Percentiles rank a stretch among this genome's conserved stretches.
These are phyloP conservation scores for Galeopsomyia nigrocyanea DNA, from an alignment of 2,888 invertebrate species.

Conservation along the genomic window DNA sequence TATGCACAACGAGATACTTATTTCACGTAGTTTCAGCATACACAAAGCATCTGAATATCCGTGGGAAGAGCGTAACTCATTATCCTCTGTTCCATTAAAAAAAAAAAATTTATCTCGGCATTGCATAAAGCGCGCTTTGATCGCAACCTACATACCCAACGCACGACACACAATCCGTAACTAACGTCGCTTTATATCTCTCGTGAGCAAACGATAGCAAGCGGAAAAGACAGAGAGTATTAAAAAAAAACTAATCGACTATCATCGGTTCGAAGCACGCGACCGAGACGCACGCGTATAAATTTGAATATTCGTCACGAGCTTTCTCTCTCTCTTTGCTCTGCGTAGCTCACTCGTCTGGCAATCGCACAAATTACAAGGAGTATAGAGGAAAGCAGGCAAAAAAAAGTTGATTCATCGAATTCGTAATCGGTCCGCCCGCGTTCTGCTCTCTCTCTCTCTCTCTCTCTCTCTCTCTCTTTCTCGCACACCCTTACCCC, in stretches of 20 bases:
- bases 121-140: too few relatives aligned
- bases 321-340: too few relatives aligned
- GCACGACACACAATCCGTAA: too few relatives aligned
- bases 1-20: constrained; percentile 20
- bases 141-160: too few relatives aligned
- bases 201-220: too few relatives aligned
- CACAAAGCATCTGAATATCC: constrained; percentile 16
- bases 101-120: background rate
- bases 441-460: constrained; percentile 21
- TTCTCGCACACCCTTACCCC: background rate
- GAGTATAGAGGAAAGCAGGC: background rate
- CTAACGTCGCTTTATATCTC: too few relatives aligned
- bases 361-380: constrained; percentile 42
- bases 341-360: background rate
- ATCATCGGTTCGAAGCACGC: constrained; percentile 25
- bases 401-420: constrained; percentile 49
- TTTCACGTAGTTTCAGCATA: constrained; percentile 11
- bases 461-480: constrained; percentile 34
- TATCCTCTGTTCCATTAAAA: constrained; percentile 1
- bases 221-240: background rate
- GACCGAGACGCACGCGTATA: constrained; percentile 28
- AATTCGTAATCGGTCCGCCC: constrained; percentile 40
- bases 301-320: constrained; percentile 45
- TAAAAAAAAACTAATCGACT: constrained; percentile 26
- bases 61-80: constrained; percentile 23